Conservation (phyloP, 1,140 invertebrate species). For the Diuraphis noxia region DNA sequence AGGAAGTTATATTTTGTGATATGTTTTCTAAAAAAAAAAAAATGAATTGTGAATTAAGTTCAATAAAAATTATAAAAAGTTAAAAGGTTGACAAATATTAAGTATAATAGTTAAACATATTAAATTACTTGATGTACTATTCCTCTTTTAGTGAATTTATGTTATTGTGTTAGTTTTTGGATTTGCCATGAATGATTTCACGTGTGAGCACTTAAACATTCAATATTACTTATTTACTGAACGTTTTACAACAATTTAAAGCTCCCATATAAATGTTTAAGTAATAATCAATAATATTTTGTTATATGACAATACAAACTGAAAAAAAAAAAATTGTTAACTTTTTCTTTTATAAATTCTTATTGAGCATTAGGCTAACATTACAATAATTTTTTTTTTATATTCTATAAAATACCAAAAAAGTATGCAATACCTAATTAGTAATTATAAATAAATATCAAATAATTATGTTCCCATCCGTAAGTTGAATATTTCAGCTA, state of each 20-base stretch:
- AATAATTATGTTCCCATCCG: slow-evolving; percentile 37
- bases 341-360: slow-evolving; percentile 45
- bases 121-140: not conserved
- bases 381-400: slow-evolving; percentile 41
- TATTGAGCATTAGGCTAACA: slow-evolving; percentile 53
- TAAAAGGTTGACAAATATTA: not conserved
- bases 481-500: slow-evolving; percentile 38
- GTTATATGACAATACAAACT: slow-evolving; percentile 18
- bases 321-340: slow-evolving; percentile 4
- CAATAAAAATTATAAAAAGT: not conserved
- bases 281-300: slow-evolving; percentile 14
- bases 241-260: slow-evolving; percentile 17
- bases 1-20: not conserved
- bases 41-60: slow-evolving; percentile 29
- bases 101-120: not conserved
- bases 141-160: no score
- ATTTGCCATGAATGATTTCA: not conserved
- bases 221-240: slow-evolving; percentile 33
- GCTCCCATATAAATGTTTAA: slow-evolving; percentile 36
- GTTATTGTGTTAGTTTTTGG: not conserved
- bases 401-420: slow-evolving; percentile 43
- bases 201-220: not conserved
- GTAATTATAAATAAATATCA: slow-evolving; percentile 46
- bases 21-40: slow-evolving; percentile 43
- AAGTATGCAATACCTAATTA: slow-evolving; percentile 42